These are phyloP conservation scores for Tachycineta bicolor DNA, from an alignment of 2,113 vertebrate genomes.

Conservation along the genomic window DNA sequence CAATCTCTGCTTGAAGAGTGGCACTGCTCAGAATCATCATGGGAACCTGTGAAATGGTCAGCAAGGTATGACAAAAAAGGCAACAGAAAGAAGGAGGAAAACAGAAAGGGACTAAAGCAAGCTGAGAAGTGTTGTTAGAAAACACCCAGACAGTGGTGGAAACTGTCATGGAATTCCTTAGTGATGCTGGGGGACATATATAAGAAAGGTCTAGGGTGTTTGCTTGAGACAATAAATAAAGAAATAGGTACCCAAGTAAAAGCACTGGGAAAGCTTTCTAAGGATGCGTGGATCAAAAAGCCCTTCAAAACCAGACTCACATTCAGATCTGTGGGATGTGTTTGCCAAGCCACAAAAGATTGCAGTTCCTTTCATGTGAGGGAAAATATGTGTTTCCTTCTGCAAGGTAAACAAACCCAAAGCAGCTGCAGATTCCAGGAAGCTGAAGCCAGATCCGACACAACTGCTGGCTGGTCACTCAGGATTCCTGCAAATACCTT, in stretches of 20 bases:
- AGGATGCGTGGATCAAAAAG: background rate
- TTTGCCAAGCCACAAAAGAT: background rate
- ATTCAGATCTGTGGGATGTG: background rate
- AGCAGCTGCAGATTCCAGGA: background rate
- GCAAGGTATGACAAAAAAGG: constrained; percentile 9
- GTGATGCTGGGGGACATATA: background rate
- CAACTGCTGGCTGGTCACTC: background rate
- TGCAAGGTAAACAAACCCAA: background rate
- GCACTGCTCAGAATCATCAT: background rate
- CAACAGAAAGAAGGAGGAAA: background rate
- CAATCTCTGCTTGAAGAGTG: background rate
- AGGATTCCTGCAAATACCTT: background rate
- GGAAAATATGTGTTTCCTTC: background rate
- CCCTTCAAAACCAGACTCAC: background rate
- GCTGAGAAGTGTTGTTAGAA: background rate
- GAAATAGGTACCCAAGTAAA: background rate
- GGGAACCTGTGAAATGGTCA: constrained; percentile 38
- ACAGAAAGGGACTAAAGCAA: background rate
- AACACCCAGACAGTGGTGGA: background rate
- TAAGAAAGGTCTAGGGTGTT: background rate
- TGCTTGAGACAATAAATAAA: background rate
- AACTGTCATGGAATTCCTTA: background rate
- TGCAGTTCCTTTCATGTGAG: background rate
- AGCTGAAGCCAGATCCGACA: background rate
- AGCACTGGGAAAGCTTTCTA: background rate